Evolutionary conservation across 2,888 invertebrate species (phyloP), one percentile per base, ranked within the genome.

Genomic region (Troglohyphantes excavatus): DNA sequence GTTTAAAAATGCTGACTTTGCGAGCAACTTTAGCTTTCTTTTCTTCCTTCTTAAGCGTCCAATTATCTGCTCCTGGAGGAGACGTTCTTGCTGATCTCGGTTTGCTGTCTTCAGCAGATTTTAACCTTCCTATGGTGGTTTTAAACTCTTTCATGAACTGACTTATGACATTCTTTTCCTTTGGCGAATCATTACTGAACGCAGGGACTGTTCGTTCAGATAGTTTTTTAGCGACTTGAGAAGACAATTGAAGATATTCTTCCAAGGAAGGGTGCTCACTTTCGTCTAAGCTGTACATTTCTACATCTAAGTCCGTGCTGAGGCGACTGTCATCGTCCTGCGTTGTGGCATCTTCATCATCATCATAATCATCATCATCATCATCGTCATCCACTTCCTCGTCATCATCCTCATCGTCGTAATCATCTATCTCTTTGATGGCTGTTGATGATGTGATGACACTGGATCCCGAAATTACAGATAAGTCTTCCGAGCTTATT

Each of bases 211-310:
- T 82, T n/a, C 90, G 23, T 65, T 91, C 91, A 7, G 91, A 91
- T 19, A 91, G 43, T 63, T 91, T 91, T 53, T 90, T 90, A 3
- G 91, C 91, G 2, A 91, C 90, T 29, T 88, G 90, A 61, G 83
- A 46, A 2, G 91, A 91, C 7, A 91, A 39, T 26, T 91, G 90
- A 5, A 91, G 53, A 23, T 91, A 91, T 72, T 91, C 91, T 53
- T 91, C 91, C 23, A 90, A 59, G 9, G 91, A 91, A 2, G 91
- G 91, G 29, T 91, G 86, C n/a, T 91, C 91, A 27, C 90, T 85
- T 17, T 90, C 90, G 59, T 85, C 85, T 2, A 90, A 43, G 43
- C 85, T 85, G 19, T 75, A 84, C 26, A 76, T 83, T 61, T 90
- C 84, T 7, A 33, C 70, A 59, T 90, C 90, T 17, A 90, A 43